Base-by-base conservation (phyloP, 2,113 vertebrate species). In the Seriola rivoliana region DNA sequence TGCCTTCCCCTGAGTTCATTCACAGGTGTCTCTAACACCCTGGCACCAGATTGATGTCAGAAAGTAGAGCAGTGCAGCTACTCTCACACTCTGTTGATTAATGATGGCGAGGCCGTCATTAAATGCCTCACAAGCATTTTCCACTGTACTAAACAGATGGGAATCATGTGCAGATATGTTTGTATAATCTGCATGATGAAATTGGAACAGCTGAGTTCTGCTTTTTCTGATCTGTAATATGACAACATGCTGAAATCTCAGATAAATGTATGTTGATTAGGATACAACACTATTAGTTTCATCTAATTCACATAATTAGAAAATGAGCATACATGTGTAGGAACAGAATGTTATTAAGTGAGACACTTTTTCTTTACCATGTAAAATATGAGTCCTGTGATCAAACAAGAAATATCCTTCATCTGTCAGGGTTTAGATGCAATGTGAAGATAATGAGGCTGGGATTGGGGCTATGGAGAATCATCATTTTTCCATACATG, bases 1-100 rank as follows among this genome's bases (percentile, higher is more conserved):
- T 1, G 60, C 25, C 9, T 62, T 64, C 71, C 34, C 60, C 21
- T 25, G 29, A 77, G 75, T 57, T 78, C 38, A 70, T 72, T 87
- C 36, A 65, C 79, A 57, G 29, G 75, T 75, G 40, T 84, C 62
- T 64, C 17, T 78, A 46, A 78, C 69, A 3, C 40, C 6, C 80
- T 80, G 78, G 75, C 67, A 77, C n/a, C 13, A 14, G 21, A 21
- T 62, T 38, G 32, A 32, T n/a, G 19, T 36, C 48, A 2, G 36
- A 76, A 72, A 77, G 40, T n/a, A 69, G 12, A 48, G 55, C 62
- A 36, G 23, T 55, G 55, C 36, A 32, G 46, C 32, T 68, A 5
- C 40, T 57, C 29, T 70, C 36, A 38, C 17, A 40, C 63, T 52
- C 19, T 70, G 42, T 59, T 23, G 58, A 32, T 29, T 58, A 59